phyloP scores from a whole-genome alignment of 2,888 invertebrate species.

The Drosophila percnosoma region DNA sequence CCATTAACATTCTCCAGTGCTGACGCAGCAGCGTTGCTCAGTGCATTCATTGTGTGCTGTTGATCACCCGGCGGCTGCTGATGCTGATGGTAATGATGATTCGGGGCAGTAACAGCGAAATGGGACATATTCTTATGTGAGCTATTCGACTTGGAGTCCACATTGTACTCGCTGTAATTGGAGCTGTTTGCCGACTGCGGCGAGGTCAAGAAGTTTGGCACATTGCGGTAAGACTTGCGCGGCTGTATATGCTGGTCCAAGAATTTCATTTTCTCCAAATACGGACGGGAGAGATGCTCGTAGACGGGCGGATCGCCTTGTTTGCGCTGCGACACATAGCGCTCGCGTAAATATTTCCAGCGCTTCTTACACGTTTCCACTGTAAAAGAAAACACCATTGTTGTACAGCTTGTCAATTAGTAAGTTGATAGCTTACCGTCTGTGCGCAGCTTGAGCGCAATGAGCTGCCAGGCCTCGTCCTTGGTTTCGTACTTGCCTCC shows the following conservation, averaged over 20 bases:
- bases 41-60: slow-evolving; percentile 74
- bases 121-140: slow-evolving; percentile 81
- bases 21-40: slow-evolving; percentile 74
- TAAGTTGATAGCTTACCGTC: slow-evolving; percentile 79
- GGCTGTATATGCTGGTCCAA: slow-evolving; percentile 85
- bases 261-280: slow-evolving; percentile 85
- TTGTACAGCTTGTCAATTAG: slow-evolving; percentile 11
- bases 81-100: slow-evolving; percentile 74
- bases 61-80: slow-evolving; percentile 58
- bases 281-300: slow-evolving; percentile 84
- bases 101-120: slow-evolving; percentile 54
- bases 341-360: slow-evolving; percentile 84
- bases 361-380: slow-evolving; percentile 85
- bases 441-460: slow-evolving; percentile 83
- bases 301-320: slow-evolving; percentile 84
- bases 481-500: slow-evolving; percentile 84
- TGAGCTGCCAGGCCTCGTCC: slow-evolving; percentile 84
- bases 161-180: slow-evolving; percentile 83
- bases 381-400: slow-evolving; percentile 42
- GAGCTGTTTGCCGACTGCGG: slow-evolving; percentile 82
- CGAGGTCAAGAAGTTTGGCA: slow-evolving; percentile 83
- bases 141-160: slow-evolving; percentile 84
- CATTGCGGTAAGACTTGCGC: slow-evolving; percentile 84
- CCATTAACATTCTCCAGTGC: slow-evolving; percentile 76
- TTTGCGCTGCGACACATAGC: slow-evolving; percentile 85